Evolutionary conservation across 2,113 vertebrate species (phyloP).

Genomic region (Nettapus auritus): DNA sequence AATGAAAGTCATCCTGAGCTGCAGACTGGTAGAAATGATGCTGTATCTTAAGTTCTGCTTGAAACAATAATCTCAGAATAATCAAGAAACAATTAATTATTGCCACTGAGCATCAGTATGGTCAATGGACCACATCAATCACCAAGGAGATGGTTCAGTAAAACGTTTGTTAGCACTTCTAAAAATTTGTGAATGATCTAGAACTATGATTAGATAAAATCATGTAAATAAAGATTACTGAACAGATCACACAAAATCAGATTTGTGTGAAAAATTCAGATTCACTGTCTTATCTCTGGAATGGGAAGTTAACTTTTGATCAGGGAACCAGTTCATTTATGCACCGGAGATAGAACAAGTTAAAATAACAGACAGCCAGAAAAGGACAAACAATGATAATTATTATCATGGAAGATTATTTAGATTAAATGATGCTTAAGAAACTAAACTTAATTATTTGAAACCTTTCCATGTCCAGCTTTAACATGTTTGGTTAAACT

Average conservation of each 20-base stretch:
- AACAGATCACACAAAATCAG: neutral
- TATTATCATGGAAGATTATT: constrained; percentile 16
- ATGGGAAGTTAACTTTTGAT: neutral
- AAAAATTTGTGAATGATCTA: neutral
- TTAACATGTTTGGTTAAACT: constrained; percentile 35
- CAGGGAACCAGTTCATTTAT: constrained; percentile 1
- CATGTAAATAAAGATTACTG: neutral
- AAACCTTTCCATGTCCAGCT: constrained; percentile 15
- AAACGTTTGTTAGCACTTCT: neutral
- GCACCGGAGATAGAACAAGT: constrained; percentile 11
- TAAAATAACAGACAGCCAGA: neutral
- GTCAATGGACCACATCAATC: neutral
- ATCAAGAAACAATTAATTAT: too few species aligned
- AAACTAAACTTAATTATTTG: constrained; percentile 54
- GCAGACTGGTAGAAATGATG: neutral
- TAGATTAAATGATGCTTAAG: constrained; percentile 49
- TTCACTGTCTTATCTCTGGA: neutral
- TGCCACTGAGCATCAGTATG: neutral
- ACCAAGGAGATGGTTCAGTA: neutral
- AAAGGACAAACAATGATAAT: constrained; percentile 49
- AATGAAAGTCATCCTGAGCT: neutral
- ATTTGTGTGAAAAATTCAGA: neutral
- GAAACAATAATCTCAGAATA: neutral
- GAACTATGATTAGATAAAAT: neutral
- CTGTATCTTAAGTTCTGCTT: neutral